Evolutionary conservation across 1,140 invertebrate species (phyloP).

Genomic region (Drosophila malerkotliana): DNA sequence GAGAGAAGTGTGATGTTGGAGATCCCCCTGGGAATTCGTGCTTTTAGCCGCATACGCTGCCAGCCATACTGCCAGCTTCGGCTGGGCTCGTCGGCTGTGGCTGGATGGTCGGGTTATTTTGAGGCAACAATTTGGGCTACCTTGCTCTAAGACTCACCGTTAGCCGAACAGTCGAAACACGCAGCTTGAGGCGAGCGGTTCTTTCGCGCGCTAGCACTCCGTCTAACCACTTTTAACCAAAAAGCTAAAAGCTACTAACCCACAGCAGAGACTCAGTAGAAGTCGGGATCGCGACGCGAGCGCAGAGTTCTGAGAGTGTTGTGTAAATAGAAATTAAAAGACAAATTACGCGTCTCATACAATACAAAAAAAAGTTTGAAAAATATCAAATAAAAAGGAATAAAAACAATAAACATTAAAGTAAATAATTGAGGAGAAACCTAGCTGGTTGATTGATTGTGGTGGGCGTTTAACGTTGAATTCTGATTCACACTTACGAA

Average conservation of each 20-base stretch:
- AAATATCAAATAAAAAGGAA: slow-evolving; percentile 24
- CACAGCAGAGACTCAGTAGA: slow-evolving; percentile 66
- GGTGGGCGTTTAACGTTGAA: slow-evolving; percentile 50
- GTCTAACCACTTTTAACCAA: slow-evolving; percentile 32
- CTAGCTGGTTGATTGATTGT: slow-evolving; percentile 60
- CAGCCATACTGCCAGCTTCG: slow-evolving; percentile 3
- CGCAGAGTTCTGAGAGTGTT: slow-evolving; percentile 68
- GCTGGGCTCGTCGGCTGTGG: slow-evolving; percentile 1
- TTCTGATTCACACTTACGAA: slow-evolving; percentile 35
- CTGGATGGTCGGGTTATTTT: slow-evolving; percentile 14
- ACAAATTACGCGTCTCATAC: slow-evolving; percentile 21
- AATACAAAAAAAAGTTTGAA: slow-evolving; percentile 38
- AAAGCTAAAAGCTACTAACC: slow-evolving; percentile 60
- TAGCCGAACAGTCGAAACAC: slow-evolving; percentile 78
- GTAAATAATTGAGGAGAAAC: slow-evolving; percentile 36
- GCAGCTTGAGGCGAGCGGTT: slow-evolving; percentile 80
- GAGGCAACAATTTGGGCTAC: slow-evolving; percentile 48
- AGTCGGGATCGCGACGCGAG: slow-evolving; percentile 53
- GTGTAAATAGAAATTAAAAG: slow-evolving; percentile 55
- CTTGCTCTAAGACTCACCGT: slow-evolving; percentile 73
- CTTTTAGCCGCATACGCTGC: neutral
- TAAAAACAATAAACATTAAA: slow-evolving; percentile 25
- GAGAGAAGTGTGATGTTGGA: slow-evolving; percentile 16
- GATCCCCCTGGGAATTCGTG: slow-evolving; percentile 11
- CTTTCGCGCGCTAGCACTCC: slow-evolving; percentile 67